Conservation (phyloP, 2,797 vertebrate genomes). For the Pygocentrus nattereri region DNA sequence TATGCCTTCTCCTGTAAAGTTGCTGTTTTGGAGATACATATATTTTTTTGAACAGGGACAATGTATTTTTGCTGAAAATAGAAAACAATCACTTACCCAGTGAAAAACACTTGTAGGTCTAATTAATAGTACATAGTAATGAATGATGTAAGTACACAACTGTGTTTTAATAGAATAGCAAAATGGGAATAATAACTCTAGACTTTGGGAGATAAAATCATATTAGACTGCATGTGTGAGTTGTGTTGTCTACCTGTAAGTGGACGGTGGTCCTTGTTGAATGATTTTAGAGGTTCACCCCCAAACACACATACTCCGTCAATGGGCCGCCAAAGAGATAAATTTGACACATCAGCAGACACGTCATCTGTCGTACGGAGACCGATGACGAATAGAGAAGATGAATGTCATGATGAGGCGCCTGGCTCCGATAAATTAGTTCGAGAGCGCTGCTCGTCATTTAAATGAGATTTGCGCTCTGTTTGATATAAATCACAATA, state of each 20-base stretch:
- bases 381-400: conserved; percentile 25
- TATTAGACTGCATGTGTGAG: neutral
- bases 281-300: conserved; percentile 12
- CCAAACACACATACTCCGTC: conserved; percentile 9
- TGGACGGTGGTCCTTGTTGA: neutral
- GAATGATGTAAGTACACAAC: neutral
- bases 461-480: conserved; percentile 37
- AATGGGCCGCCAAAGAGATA: conserved; percentile 19
- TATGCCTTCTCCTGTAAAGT: no score
- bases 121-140: no score
- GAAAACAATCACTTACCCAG: no score
- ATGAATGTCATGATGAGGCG: conserved; percentile 34
- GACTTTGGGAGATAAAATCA: neutral
- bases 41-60: no score
- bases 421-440: conserved; percentile 28
- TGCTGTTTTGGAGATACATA: no score
- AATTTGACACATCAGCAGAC: conserved; percentile 35
- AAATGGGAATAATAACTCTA: neutral
- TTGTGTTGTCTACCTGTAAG: neutral
- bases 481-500: conserved; percentile 29
- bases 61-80: no score
- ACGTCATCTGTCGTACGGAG: conserved; percentile 30
- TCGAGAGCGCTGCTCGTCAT: conserved; percentile 21
- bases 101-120: no score
- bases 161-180: no score